Base-by-base conservation (phyloP, 2,888 invertebrate genomes). In the Pristionchus exspectatus region DNA sequence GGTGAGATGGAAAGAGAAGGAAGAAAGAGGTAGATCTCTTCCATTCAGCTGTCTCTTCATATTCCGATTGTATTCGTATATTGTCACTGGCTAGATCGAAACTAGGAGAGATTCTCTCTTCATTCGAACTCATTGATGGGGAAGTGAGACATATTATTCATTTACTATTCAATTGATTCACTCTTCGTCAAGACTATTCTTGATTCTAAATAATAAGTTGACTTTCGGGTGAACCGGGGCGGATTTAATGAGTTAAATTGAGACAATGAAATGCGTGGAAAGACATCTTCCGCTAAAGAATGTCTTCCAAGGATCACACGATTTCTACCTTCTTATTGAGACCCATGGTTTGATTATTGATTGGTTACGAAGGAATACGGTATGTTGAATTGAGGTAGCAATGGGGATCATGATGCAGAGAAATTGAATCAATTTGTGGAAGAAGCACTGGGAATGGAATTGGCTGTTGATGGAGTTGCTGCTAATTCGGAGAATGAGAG, bases 41-140 rank as follows among this genome's bases (percentile, higher is more conserved):
- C 30, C 33, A 24, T 54, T 59, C 84, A 85, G 84, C 84, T 12
- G 84, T 85, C 33, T 85, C 84, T 33, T 85, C 84, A 21, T 85
- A 59, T 24, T 85, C 59, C 24, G 50, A 85, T 18, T 88, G 87
- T n/a, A 44, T 88, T 30, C 33, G 54, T 74, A 54, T 88, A 16
- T 63, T 88, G 24, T 88, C 87, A 33, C 87, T 88, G 4, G 83
- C 83, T 21, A 21, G 89, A 24, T 33, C 50, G 59, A 89, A 33
- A 66, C 18, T 90, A 14, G 74, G 50, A n/a, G 74, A 72, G 96
- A 97, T 95, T 38, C 95, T 99, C 72, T 98, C 98, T 9, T 98
- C 98, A 0, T 98, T 98, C 96, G 99, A 99, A 96, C 97, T 99
- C 96, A 97, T 99, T 91, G 99, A 99, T 95, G 96, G 96, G 21